Base-by-base conservation (phyloP, 2,888 invertebrate species). In the Aelia acuminata region DNA sequence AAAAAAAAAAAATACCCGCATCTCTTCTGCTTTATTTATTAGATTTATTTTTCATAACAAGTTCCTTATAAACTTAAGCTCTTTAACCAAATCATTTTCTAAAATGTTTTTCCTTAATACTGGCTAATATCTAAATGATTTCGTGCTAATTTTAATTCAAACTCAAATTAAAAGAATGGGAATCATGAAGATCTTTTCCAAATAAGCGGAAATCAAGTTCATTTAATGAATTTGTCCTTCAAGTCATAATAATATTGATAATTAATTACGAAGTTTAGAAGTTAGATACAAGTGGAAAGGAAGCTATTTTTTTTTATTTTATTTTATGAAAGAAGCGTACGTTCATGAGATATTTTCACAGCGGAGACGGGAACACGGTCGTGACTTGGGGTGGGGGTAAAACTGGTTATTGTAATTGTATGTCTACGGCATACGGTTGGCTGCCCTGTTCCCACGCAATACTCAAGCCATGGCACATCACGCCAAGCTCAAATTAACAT, bases 391-490 rank as follows among this genome's bases (percentile, higher is more conserved):
- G 87, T 53, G 57, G 75, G 49, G 43, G 47, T 47, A 87, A 70
- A 87, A 87, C 87, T 87, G 87, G 87, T 87, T 87, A 87, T 87
- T 87, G 87, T 87, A 87, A 87, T 87, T 43, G 87, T 47, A 53
- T 57, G 63, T 47, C 70, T 87, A 57, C 31, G 63, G 86, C 70
- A 43, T 63, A 48, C 87, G 50, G 47, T 80, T 80, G 80, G 80
- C 43, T 80, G 80, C 35, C 80, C 43, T 80, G 87, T 87, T 87
- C 87, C 87, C 87, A 87, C 85, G 85, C 85, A 85, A 80, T 47
- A 80, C 80, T 43, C 80, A 39, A 80, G n/a, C 80, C 43, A 22
- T 3, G n/a, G 18, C 49, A 49, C 85, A 53, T 53, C 85, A 85
- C 53, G 85, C 85, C 85, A 85, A 50, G 49, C 53, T 47, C 3